A percentile compares a stretch with the other conserved stretches of the same genome.
phyloP scores from a whole-genome alignment of 2,113 vertebrate species.

The Eptesicus fuscus region DNA sequence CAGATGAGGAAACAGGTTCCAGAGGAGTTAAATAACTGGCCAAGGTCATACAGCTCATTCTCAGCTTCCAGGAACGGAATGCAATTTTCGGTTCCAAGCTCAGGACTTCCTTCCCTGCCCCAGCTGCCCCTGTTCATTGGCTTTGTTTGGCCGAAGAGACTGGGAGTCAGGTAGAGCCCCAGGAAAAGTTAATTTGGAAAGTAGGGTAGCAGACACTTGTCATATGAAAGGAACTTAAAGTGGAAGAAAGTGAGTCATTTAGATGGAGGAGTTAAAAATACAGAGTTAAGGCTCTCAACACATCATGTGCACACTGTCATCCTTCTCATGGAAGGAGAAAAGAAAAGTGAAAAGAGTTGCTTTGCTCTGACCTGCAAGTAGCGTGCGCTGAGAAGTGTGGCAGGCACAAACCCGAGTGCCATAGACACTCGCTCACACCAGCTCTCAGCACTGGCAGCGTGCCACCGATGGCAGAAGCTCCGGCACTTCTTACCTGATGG shows the following conservation, averaged over 20 bases:
- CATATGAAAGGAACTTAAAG: constrained; percentile 61
- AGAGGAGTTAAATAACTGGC: neutral
- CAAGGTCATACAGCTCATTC: neutral
- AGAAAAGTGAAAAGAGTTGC: constrained; percentile 66
- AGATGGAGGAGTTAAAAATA: constrained; percentile 74
- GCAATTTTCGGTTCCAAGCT: neutral
- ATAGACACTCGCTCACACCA: constrained; percentile 69
- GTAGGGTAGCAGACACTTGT: constrained; percentile 55
- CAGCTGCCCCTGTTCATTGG: neutral
- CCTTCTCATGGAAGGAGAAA: constrained; percentile 68
- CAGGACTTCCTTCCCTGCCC: neutral
- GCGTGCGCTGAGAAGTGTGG: constrained; percentile 71
- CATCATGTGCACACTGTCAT: constrained; percentile 76
- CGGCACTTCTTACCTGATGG: constrained; percentile 78
- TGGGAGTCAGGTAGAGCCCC: constrained; percentile 41
- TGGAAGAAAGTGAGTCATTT: constrained; percentile 69
- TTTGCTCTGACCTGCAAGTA: constrained; percentile 73
- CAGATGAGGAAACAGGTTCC: constrained; percentile 11
- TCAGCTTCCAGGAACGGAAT: neutral
- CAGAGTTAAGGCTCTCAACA: constrained; percentile 73
- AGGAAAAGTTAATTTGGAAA: constrained; percentile 59
- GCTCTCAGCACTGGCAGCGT: constrained; percentile 64
- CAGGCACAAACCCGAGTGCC: constrained; percentile 71
- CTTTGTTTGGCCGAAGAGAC: constrained; percentile 9
- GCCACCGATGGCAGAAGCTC: constrained; percentile 76